These are phyloP conservation scores for Hydra vulgaris DNA, from an alignment of 30 jellyfish, hydroid and myxozoan species.

Conservation along the genomic window DNA sequence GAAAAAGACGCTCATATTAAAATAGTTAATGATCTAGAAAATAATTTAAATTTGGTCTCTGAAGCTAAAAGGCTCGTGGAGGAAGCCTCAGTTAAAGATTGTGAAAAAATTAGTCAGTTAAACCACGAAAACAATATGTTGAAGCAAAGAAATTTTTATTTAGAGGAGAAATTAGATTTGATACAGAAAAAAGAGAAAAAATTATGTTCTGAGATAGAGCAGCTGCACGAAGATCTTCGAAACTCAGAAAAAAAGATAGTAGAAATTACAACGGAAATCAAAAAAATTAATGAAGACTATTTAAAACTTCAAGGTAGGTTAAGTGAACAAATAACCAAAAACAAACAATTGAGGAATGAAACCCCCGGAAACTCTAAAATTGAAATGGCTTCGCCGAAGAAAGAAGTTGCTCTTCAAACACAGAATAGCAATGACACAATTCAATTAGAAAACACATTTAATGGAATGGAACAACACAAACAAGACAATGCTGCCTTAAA, in stretches of 20 bases:
- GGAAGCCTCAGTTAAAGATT: not conserved
- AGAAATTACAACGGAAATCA: constrained; percentile 5
- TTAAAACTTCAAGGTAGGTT: not conserved
- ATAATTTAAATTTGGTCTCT: not conserved
- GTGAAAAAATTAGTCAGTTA: not conserved
- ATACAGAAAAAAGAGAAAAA: constrained; percentile 14
- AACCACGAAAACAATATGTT: constrained; percentile 7
- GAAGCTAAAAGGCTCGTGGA: not conserved
- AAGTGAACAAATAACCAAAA: not conserved
- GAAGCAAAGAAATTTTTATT: not conserved
- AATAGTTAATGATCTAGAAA: not conserved
- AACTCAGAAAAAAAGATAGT: not conserved
- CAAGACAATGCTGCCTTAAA: too few species aligned
- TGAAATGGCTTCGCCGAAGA: too few species aligned
- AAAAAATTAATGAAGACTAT: too few species aligned
- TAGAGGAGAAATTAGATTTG: not conserved
- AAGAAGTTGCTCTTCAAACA: too few species aligned
- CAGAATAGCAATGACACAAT: too few species aligned
- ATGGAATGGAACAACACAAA: too few species aligned
- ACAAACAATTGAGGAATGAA: not conserved
- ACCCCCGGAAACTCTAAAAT: too few species aligned
- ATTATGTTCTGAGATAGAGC: constrained; percentile 12
- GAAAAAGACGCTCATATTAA: not conserved
- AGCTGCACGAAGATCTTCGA: constrained; percentile 16
- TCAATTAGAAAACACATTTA: too few species aligned